Evolutionary conservation across 2,888 invertebrate genomes (phyloP).

Genomic region (Meiosimyza platycephala): DNA sequence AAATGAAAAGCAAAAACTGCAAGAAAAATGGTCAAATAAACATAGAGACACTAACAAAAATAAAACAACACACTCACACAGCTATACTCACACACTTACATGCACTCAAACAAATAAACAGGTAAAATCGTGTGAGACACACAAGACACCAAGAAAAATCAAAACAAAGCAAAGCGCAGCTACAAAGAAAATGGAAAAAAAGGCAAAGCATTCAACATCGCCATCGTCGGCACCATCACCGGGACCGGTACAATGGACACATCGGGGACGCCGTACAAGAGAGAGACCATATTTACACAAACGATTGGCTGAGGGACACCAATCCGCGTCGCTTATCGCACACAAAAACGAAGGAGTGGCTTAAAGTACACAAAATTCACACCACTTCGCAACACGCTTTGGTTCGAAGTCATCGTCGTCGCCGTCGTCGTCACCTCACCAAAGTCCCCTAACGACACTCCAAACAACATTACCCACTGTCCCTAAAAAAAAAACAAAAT

Average conservation of each 20-base stretch:
- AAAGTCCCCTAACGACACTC: background rate
- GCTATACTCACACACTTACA: background rate
- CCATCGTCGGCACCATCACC: background rate
- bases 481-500: too few relatives aligned
- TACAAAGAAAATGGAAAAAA: background rate
- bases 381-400: conserved; percentile 41
- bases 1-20: conserved; percentile 18
- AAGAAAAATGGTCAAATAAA: conserved; percentile 31
- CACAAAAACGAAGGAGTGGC: conserved; percentile 63
- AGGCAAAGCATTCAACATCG: conserved; percentile 11
- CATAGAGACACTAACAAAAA: background rate
- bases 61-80: background rate
- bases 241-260: too few relatives aligned
- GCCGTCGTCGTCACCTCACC: background rate
- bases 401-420: too few relatives aligned
- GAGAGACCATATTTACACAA: conserved; percentile 62
- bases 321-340: conserved; percentile 61
- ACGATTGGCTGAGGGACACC: conserved; percentile 67
- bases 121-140: conserved; percentile 31
- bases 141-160: conserved; percentile 10
- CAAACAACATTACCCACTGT: too few relatives aligned
- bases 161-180: conserved; percentile 14
- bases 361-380: conserved; percentile 67
- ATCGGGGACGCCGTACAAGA: conserved; percentile 3
- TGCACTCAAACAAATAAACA: conserved; percentile 23